Evolutionary conservation across 2,888 invertebrate species (phyloP), one percentile per base, ranked within the genome.

Genomic region (Noctua janthina): DNA sequence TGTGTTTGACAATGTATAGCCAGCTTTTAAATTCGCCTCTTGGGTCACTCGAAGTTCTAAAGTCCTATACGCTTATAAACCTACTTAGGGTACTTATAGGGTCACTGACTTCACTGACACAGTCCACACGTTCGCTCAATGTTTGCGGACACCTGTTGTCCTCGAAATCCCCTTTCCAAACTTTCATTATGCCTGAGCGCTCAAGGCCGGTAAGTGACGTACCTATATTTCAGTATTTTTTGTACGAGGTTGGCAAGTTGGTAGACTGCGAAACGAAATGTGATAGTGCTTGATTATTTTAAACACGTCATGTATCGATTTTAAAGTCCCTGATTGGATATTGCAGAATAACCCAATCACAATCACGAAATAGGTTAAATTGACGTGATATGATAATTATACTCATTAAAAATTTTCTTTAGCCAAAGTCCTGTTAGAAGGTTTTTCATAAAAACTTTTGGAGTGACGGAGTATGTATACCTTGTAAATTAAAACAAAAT

Each of bases 141-240:
- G 66, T 81, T 79, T 68, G 72, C 62, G 79, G 56, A 82, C 90
- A 89, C 88, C 90, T 88, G 90, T 75, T 83, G 88, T 87, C 88
- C 88, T 84, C 85, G 78, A 79, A 84, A 78, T 82, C 89, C 89
- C 89, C 89, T 89, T 86, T 87, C 89, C 76, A 83, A 87, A 88
- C 90, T 90, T 89, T 87, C 83, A 86, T 87, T 82, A 82, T 84
- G 87, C 69, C 54, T 79, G 81, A 84, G 73, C 80, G 88, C 81
- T 81, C 89, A 88, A 89, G 89, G 90, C 74, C 84, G 71, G 8
- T 69, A 69, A n/a, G 81, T 73, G 56, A 71, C 79, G 83, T 73
- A 43, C 43, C 43, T 43, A 78, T 74, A 78, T 39, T 75, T 68
- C n/a, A 49, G 46, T 72, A 62, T 35, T 80, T 84, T 83, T 54